Percentiles rank a stretch among this genome's conserved stretches.
phyloP scores from a whole-genome alignment of 2,797 vertebrate species.

The Salarias fasciatus region DNA sequence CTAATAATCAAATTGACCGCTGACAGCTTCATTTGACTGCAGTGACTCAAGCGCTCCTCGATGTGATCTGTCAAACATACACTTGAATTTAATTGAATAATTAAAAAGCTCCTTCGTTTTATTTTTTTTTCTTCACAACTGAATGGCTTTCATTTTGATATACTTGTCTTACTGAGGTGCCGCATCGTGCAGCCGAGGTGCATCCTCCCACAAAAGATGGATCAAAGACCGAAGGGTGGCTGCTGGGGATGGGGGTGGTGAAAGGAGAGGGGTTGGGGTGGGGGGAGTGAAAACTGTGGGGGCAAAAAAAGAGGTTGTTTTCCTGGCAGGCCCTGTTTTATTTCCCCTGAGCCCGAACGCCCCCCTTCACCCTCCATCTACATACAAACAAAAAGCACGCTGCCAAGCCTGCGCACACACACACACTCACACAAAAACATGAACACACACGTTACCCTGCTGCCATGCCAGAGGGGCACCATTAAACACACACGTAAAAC shows the following conservation, averaged over 20 bases:
- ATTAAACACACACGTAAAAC: conserved; percentile 64
- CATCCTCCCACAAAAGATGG: conserved; percentile 68
- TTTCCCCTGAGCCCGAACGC: conserved; percentile 68
- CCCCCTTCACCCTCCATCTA: conserved; percentile 39
- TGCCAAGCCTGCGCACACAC: conserved; percentile 14
- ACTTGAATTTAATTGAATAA: no score
- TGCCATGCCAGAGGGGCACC: conserved; percentile 50
- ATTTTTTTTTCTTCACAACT: not conserved
- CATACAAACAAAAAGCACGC: conserved; percentile 70
- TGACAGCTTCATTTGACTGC: no score
- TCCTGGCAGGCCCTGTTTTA: conserved; percentile 68
- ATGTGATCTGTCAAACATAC: no score
- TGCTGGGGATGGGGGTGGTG: conserved; percentile 55
- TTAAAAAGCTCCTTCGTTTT: not conserved
- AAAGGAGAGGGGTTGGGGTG: conserved; percentile 5
- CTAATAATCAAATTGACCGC: no score
- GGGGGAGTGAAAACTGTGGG: conserved; percentile 34
- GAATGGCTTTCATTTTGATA: no score
- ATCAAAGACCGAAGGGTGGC: conserved; percentile 67
- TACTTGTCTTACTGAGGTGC: conserved; percentile 17
- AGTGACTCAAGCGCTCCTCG: no score
- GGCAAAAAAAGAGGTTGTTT: conserved; percentile 54
- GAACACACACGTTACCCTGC: conserved; percentile 27
- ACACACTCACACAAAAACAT: not conserved
- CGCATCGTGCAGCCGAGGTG: conserved; percentile 56